These are phyloP conservation scores for Chrysoperla carnea DNA, from an alignment of 1,140 invertebrate species.

Conservation along the genomic window DNA sequence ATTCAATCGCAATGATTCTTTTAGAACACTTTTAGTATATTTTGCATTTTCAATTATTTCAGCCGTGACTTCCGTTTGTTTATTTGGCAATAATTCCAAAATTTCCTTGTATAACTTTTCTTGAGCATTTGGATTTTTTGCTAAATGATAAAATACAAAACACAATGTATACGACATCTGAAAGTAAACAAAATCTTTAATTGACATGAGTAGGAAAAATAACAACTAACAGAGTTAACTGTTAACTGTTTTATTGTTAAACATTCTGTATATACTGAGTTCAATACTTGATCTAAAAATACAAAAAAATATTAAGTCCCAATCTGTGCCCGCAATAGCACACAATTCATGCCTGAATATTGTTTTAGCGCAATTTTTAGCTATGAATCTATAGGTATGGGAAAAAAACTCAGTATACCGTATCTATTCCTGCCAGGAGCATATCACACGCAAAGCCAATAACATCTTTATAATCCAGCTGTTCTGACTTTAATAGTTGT, in stretches of 20 bases:
- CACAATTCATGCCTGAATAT: too few relatives aligned
- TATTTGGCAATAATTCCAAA: constrained; percentile 27
- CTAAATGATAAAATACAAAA: constrained; percentile 68
- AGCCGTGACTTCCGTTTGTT: constrained; percentile 30
- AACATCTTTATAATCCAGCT: constrained; percentile 58
- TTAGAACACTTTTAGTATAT: constrained; percentile 63
- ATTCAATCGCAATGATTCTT: constrained; percentile 70
- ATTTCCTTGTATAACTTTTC: constrained; percentile 51
- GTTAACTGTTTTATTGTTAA: not conserved
- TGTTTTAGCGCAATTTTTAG: too few relatives aligned
- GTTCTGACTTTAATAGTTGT: constrained; percentile 42
- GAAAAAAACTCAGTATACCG: constrained; percentile 37
- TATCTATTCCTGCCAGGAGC: constrained; percentile 72
- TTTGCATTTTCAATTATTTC: constrained; percentile 39
- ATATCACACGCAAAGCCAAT: constrained; percentile 67
- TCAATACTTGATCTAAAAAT: too few relatives aligned
- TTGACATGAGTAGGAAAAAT: not conserved
- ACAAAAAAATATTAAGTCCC: too few relatives aligned
- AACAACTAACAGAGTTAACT: not conserved
- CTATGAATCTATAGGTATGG: too few relatives aligned
- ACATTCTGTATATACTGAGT: too few relatives aligned
- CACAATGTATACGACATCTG: constrained; percentile 66
- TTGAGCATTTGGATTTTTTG: constrained; percentile 53
- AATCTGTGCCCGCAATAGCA: too few relatives aligned
- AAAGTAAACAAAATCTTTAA: constrained; percentile 16